Conservation (phyloP, 2,113 vertebrate species). For the Sceloporus tristichus region DNA sequence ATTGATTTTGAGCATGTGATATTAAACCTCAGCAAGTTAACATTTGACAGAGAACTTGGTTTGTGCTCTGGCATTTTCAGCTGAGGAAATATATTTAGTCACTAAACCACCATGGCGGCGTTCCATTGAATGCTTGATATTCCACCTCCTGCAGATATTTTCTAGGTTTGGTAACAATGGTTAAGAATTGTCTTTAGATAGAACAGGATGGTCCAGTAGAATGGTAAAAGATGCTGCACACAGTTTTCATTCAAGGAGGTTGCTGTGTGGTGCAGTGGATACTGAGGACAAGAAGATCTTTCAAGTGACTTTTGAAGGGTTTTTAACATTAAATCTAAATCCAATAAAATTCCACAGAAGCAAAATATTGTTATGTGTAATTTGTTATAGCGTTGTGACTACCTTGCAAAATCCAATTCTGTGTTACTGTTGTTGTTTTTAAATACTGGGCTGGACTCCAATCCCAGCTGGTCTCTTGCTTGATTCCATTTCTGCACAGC, state of each 20-base stretch:
- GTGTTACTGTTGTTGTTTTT: neutral
- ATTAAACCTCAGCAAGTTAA: neutral
- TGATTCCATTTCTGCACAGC: constrained; percentile 5
- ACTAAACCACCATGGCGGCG: neutral
- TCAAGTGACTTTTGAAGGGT: neutral
- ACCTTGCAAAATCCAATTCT: neutral
- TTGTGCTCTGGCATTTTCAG: neutral
- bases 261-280: too few relatives aligned
- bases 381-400: neutral
- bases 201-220: neutral
- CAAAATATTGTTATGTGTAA: neutral
- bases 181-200: neutral
- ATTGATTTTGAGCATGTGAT: neutral
- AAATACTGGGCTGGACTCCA: constrained; percentile 16
- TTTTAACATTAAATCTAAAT: neutral
- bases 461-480: constrained; percentile 18
- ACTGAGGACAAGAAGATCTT: neutral
- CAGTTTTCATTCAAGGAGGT: neutral
- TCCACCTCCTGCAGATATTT: neutral
- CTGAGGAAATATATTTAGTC: neutral
- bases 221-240: neutral
- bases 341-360: neutral
- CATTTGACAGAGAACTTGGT: neutral
- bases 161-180: neutral
- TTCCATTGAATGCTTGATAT: neutral